Conservation (phyloP, 2,888 invertebrate genomes). For the Plemyria rubiginata region DNA sequence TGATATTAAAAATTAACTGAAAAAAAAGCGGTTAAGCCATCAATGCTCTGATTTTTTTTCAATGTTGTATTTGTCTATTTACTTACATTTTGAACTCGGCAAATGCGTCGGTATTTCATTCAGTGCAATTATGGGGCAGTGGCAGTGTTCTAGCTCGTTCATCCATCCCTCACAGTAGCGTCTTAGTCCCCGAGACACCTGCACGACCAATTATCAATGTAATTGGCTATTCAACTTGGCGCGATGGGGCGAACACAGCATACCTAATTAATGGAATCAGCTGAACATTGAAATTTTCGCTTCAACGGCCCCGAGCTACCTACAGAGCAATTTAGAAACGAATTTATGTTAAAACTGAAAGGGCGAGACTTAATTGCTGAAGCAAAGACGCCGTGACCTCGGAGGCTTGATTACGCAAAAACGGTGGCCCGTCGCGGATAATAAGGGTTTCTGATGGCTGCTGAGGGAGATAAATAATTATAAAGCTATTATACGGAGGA, state of each 20-base stretch:
- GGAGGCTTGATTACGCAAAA: constrained; percentile 46
- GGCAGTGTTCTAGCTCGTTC: constrained; percentile 2
- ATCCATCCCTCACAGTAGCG: constrained; percentile 31
- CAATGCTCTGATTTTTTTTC: too few relatives aligned
- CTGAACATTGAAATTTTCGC: constrained; percentile 80
- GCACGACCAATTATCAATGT: constrained; percentile 81
- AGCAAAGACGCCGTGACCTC: constrained; percentile 44
- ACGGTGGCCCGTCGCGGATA: constrained; percentile 42
- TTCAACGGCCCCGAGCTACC: constrained; percentile 59
- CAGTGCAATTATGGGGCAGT: constrained; percentile 6
- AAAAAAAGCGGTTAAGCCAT: too few relatives aligned
- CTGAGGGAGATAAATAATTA: constrained; percentile 41
- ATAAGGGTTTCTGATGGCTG: constrained; percentile 38
- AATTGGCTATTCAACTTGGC: constrained; percentile 82
- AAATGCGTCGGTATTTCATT: neutral
- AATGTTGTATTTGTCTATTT: too few relatives aligned
- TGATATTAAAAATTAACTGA: too few relatives aligned
- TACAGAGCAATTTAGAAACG: constrained; percentile 53
- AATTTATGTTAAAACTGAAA: constrained; percentile 60
- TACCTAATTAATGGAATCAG: constrained; percentile 81
- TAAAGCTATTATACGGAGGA: constrained; percentile 31
- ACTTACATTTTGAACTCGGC: neutral
- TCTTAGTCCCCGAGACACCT: constrained; percentile 76
- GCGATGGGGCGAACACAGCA: constrained; percentile 74
- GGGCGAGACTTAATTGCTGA: constrained; percentile 43